Percentiles rank a stretch among this genome's conserved stretches.
phyloP scores from a whole-genome alignment of 2,113 vertebrate species.

The Percopsis transmontana region DNA sequence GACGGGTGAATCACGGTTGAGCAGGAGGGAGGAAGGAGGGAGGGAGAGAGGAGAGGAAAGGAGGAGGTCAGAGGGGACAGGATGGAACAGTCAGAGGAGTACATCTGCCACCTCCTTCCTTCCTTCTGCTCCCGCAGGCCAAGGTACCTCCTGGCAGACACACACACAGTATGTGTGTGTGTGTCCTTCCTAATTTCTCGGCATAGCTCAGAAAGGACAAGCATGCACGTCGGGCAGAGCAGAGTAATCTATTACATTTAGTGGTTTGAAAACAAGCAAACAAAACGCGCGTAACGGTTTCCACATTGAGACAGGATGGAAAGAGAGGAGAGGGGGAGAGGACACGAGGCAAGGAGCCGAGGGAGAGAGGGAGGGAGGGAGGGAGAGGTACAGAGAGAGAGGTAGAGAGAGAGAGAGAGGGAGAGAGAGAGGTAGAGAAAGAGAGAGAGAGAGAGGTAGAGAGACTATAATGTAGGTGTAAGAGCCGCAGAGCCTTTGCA shows the following conservation, averaged over 20 bases:
- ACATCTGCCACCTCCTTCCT: slow-evolving; percentile 66
- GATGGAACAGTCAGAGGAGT: slow-evolving; percentile 57
- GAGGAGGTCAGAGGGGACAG: slow-evolving; percentile 59
- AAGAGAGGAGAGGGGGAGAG: slow-evolving; percentile 24
- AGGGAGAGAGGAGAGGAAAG: slow-evolving; percentile 43
- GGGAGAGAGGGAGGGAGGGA: slow-evolving; percentile 10
- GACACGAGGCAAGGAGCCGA: neutral
- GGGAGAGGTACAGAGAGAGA: neutral
- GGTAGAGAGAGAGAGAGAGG: slow-evolving; percentile 21
- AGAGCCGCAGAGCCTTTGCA: slow-evolving; percentile 23
- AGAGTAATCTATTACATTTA: slow-evolving; percentile 43
- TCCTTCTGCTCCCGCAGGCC: slow-evolving; percentile 62
- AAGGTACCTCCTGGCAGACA: slow-evolving; percentile 37
- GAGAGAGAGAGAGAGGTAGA: slow-evolving; percentile 7
- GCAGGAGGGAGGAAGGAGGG: neutral
- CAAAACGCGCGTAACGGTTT: slow-evolving; percentile 24
- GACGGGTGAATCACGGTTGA: too few species aligned
- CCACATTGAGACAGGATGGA: slow-evolving; percentile 33
- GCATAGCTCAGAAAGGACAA: slow-evolving; percentile 18
- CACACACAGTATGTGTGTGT: slow-evolving; percentile 6
- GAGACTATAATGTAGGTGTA: slow-evolving; percentile 4
- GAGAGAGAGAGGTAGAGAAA: slow-evolving; percentile 17
- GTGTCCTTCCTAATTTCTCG: slow-evolving; percentile 22
- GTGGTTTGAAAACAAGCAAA: slow-evolving; percentile 15
- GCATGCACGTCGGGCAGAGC: slow-evolving; percentile 16